A percentile compares a stretch with the other conserved stretches of the same genome.
These are phyloP conservation scores for Heliconius erato DNA, from an alignment of 2,888 invertebrate species.

Conservation along the genomic window DNA sequence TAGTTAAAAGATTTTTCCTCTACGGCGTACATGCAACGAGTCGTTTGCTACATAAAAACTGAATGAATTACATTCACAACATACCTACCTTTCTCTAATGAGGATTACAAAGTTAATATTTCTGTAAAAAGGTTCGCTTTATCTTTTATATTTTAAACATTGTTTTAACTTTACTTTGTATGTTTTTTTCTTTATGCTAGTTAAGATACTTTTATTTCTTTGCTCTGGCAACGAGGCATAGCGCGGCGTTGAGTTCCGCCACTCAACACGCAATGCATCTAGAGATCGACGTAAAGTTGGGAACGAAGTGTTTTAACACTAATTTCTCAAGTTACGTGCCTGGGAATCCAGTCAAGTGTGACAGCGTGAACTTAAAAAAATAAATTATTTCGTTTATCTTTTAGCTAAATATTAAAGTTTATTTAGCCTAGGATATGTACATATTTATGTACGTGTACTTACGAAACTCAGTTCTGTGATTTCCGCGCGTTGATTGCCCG, in stretches of 20 bases:
- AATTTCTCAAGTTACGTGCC: too few species aligned
- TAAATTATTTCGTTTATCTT: too few species aligned
- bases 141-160: not conserved
- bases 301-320: too few species aligned
- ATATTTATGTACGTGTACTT: not conserved
- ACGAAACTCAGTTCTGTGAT: not conserved
- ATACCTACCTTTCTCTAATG: not conserved
- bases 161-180: not conserved
- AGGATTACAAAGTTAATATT: slow-evolving; percentile 11
- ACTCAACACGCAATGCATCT: too few species aligned
- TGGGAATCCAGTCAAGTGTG: too few species aligned
- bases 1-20: slow-evolving; percentile 18
- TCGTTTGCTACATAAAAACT: not conserved
- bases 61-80: slow-evolving; percentile 8
- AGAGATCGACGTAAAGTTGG: too few species aligned
- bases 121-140: not conserved
- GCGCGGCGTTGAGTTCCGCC: too few species aligned
- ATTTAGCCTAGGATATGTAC: not conserved
- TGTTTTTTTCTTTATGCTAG: not conserved
- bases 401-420: too few species aligned
- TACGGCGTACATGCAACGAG: not conserved
- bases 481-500: not conserved
- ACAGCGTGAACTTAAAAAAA: too few species aligned
- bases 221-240: too few species aligned
- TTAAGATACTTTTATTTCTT: too few species aligned